phyloP scores from a whole-genome alignment of 2,888 invertebrate genomes.

The Microctonus brassicae region DNA sequence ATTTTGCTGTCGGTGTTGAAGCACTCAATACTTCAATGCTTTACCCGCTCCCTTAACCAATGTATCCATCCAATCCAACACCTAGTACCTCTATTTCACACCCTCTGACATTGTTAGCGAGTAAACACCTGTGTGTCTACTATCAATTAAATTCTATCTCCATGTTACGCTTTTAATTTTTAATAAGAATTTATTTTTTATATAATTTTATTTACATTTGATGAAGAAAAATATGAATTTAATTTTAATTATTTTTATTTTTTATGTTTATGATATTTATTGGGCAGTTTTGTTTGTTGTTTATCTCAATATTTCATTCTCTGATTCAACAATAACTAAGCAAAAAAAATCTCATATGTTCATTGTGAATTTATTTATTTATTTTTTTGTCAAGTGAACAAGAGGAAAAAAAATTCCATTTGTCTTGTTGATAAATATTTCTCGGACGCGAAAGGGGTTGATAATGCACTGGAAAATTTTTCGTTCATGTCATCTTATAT shows the following conservation, averaged over 20 bases:
- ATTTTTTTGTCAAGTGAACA: not conserved
- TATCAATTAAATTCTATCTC: constrained; percentile 44
- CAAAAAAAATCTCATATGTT: too few relatives aligned
- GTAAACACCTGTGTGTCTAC: constrained; percentile 38
- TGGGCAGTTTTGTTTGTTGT: too few relatives aligned
- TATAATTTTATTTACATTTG: too few relatives aligned
- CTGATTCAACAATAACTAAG: too few relatives aligned
- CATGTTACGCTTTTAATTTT: constrained; percentile 3
- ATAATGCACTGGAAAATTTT: constrained; percentile 27
- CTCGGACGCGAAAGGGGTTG: constrained; percentile 6
- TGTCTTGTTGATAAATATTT: constrained; percentile 36
- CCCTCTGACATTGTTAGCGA: constrained; percentile 23
- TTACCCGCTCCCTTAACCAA: constrained; percentile 32
- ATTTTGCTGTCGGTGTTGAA: constrained; percentile 34
- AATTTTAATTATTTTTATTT: too few relatives aligned
- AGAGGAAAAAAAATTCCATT: constrained; percentile 30
- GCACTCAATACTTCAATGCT: not conserved
- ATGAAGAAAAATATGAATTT: too few relatives aligned
- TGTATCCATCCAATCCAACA: constrained; percentile 30
- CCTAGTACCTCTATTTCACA: constrained; percentile 1
- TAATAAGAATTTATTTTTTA: too few relatives aligned
- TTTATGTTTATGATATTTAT: too few relatives aligned
- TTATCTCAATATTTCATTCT: too few relatives aligned
- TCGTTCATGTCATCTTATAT: not conserved
- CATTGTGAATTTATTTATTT: too few relatives aligned